phyloP scores from a whole-genome alignment of 2,888 invertebrate genomes.

The Gymnosoma rotundatum region DNA sequence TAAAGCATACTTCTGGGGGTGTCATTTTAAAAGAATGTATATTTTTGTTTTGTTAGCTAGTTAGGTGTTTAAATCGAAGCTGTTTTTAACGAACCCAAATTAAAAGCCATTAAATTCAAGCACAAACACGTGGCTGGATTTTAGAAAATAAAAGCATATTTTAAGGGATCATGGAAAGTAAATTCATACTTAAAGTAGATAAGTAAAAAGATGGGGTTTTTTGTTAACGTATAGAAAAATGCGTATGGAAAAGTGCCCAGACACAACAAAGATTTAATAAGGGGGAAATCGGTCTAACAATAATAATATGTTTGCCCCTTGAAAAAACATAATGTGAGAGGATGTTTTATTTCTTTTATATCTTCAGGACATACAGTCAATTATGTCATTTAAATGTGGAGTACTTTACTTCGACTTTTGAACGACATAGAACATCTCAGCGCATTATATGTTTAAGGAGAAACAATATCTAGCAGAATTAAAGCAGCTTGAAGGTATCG shows the following conservation, averaged over 20 bases:
- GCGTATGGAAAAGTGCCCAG: too few relatives aligned
- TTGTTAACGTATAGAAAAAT: too few relatives aligned
- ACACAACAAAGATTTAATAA: not conserved
- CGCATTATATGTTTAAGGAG: slow-evolving; percentile 12
- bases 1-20: not conserved
- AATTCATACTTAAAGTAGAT: too few relatives aligned
- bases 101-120: too few relatives aligned
- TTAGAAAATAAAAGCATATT: too few relatives aligned
- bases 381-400: slow-evolving; percentile 71
- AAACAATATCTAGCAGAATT: not conserved
- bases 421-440: slow-evolving; percentile 17
- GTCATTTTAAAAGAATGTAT: slow-evolving; percentile 17
- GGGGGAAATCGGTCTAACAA: not conserved
- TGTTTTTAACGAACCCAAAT: slow-evolving; percentile 4
- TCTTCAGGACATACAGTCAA: slow-evolving; percentile 71
- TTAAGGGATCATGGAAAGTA: too few relatives aligned
- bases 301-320: slow-evolving; percentile 14
- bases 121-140: too few relatives aligned
- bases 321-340: not conserved
- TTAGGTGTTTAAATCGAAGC: not conserved
- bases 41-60: slow-evolving; percentile 38
- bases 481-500: not conserved
- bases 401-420: slow-evolving; percentile 29
- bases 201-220: too few relatives aligned
- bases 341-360: slow-evolving; percentile 7